These are phyloP conservation scores for Meriones psammophilus DNA, from an alignment of 2,797 vertebrate genomes.

Conservation along the genomic window DNA sequence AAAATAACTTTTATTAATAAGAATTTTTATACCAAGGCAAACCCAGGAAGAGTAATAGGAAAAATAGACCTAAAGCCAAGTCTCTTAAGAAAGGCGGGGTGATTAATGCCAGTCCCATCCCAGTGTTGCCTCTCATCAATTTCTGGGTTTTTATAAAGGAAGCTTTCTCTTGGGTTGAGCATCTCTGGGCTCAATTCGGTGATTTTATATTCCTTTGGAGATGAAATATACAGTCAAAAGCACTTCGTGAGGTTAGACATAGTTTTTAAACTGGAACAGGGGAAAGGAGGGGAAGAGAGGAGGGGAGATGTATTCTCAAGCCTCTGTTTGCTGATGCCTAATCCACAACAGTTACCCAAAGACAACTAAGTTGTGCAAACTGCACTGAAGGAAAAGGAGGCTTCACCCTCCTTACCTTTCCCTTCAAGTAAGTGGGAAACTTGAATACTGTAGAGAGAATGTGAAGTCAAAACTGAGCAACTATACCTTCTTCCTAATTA, in stretches of 20 bases:
- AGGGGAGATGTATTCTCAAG: constrained; percentile 57
- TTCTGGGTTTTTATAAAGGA: constrained; percentile 42
- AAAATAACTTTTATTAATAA: constrained; percentile 29
- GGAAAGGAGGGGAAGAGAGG: not conserved
- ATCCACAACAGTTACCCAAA: constrained; percentile 33
- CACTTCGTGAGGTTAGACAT: constrained; percentile 50
- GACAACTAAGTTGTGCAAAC: constrained; percentile 21
- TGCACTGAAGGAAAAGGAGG: not conserved
- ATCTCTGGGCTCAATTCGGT: constrained; percentile 47
- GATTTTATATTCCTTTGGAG: constrained; percentile 67
- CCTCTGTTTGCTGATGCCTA: constrained; percentile 23
- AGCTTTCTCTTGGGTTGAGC: constrained; percentile 46
- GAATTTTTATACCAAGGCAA: constrained; percentile 65
- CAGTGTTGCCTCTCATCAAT: not conserved
- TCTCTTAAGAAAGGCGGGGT: not conserved
- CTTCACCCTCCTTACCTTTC: not conserved
- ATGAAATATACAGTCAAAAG: constrained; percentile 52
- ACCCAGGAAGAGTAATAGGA: constrained; percentile 51
- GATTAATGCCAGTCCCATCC: not conserved
- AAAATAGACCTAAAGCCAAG: constrained; percentile 49
- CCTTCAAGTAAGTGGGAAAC: not conserved
- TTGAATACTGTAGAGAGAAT: not conserved
- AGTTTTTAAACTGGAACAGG: not conserved
- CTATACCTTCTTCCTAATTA: not conserved
- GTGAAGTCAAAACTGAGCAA: constrained; percentile 33